Percentiles rank a stretch among this genome's conserved stretches.
These are phyloP conservation scores for Oreochromis spilurus DNA, from an alignment of 2,113 vertebrate genomes.

Conservation along the genomic window DNA sequence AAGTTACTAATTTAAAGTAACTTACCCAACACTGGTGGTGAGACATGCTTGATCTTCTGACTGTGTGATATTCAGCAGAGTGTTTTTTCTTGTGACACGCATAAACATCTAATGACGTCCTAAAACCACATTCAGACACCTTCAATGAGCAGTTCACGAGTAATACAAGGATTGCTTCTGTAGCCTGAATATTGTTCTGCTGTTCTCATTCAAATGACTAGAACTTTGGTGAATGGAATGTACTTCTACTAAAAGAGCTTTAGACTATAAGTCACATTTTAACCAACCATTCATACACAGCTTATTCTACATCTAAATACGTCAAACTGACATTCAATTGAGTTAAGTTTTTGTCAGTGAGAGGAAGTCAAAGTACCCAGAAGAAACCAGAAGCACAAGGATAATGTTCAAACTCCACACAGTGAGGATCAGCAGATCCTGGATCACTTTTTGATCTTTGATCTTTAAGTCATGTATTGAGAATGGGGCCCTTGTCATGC, in stretches of 20 bases:
- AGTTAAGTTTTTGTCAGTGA: neutral
- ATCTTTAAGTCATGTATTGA: neutral
- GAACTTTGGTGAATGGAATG: neutral
- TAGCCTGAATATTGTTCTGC: neutral
- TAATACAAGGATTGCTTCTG: neutral
- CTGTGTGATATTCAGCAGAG: accelerated
- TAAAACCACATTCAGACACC: neutral
- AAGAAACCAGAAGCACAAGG: neutral
- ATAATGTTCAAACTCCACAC: neutral
- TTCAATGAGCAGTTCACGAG: neutral
- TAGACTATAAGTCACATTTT: neutral
- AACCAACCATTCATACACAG: neutral
- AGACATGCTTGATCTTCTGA: neutral
- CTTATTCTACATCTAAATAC: neutral
- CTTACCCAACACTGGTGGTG: too few species aligned
- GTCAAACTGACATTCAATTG: neutral
- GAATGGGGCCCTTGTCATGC: neutral
- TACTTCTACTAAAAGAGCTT: neutral
- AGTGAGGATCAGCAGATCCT: neutral
- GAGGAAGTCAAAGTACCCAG: neutral
- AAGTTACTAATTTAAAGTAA: too few species aligned
- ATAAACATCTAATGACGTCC: neutral
- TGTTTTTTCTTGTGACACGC: neutral
- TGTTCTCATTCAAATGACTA: neutral
- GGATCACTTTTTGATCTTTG: neutral